Evolutionary conservation across 2,113 vertebrate species (phyloP).

Genomic region (Lepus americanus): DNA sequence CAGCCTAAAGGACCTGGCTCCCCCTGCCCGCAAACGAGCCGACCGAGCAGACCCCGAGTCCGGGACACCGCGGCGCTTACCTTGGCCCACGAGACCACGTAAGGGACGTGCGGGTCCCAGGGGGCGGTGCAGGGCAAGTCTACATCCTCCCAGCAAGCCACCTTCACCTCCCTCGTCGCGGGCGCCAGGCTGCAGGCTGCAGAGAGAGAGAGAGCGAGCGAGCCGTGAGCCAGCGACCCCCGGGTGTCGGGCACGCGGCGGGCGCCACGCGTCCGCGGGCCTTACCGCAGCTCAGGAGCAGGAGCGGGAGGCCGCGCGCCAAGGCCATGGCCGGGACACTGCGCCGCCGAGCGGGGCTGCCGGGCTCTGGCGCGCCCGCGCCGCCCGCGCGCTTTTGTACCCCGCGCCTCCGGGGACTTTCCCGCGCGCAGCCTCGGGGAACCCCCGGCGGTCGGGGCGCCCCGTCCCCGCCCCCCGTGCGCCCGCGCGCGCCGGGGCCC

Average conservation of each 20-base stretch:
- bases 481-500: neutral
- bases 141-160: constrained; percentile 83
- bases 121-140: constrained; percentile 85
- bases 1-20: neutral
- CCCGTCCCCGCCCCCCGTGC: neutral
- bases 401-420: constrained; percentile 58
- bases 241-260: neutral
- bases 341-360: neutral
- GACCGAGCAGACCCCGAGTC: neutral
- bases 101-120: constrained; percentile 70
- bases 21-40: neutral
- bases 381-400: constrained; percentile 50
- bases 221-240: neutral
- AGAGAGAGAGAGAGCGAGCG: constrained; percentile 36
- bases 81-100: constrained; percentile 85
- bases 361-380: neutral
- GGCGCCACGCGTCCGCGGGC: neutral
- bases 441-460: constrained; percentile 44
- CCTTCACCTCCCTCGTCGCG: constrained; percentile 79
- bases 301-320: neutral
- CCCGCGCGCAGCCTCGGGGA: constrained; percentile 65
- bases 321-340: constrained; percentile 67
- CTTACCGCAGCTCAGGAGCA: no score
- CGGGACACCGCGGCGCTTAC: constrained; percentile 74
- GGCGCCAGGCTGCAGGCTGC: constrained; percentile 82